phyloP scores from a whole-genome alignment of 2,113 vertebrate species.

The Gallinago paraguaiae region DNA sequence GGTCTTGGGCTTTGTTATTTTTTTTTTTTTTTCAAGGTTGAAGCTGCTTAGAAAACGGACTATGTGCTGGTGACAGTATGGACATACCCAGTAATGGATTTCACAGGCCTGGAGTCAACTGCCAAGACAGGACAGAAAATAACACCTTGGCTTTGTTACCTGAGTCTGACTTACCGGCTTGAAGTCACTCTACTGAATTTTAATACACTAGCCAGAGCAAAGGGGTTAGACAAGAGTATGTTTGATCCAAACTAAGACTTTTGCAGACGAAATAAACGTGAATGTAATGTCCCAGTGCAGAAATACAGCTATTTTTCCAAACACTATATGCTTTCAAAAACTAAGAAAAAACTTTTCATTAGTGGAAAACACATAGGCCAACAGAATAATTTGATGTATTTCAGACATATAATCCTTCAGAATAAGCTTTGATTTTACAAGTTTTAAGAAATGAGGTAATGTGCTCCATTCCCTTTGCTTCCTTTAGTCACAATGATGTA shows the following conservation, averaged over 20 bases:
- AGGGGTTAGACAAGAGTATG: background rate
- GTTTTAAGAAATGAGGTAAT: conserved; percentile 10
- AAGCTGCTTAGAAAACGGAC: background rate
- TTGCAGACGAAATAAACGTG: background rate
- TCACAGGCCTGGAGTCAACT: background rate
- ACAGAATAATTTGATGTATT: background rate
- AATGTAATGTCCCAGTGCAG: background rate
- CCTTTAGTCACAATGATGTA: background rate
- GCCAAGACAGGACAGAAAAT: background rate
- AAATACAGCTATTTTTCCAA: background rate
- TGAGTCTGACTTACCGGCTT: background rate
- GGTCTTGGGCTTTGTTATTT: background rate
- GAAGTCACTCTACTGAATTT: background rate
- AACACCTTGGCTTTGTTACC: background rate
- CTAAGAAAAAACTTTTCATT: background rate
- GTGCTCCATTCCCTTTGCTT: background rate
- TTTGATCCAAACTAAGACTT: background rate
- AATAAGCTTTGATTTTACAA: background rate
- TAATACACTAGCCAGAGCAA: background rate
- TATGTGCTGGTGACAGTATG: background rate
- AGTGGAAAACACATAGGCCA: background rate
- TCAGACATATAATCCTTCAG: background rate
- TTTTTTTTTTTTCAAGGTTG: background rate
- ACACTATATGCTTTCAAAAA: background rate
- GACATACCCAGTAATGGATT: background rate